Percentiles rank a stretch among this genome's conserved stretches.
Evolutionary conservation across 2,888 invertebrate species (phyloP).

Genomic region (Clunio marinus): DNA sequence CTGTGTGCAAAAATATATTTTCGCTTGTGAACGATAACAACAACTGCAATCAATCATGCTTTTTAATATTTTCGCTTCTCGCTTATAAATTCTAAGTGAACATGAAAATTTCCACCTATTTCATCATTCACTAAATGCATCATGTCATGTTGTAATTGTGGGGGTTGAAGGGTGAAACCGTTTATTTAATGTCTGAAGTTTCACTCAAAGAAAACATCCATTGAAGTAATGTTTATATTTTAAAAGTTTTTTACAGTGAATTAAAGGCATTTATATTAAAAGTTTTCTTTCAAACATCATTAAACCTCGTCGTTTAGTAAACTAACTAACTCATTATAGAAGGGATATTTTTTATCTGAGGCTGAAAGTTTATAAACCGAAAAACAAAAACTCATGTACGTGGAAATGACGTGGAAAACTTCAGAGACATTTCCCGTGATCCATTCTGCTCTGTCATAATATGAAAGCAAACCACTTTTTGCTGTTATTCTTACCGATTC

Average conservation of each 20-base stretch:
- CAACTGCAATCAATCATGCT: conserved; percentile 26
- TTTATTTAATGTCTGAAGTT: neutral
- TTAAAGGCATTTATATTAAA: too few species aligned
- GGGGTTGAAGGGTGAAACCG: neutral
- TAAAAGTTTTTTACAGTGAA: neutral
- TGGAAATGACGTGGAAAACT: neutral
- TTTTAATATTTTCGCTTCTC: neutral
- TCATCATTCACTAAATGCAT: neutral
- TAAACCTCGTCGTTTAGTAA: too few species aligned
- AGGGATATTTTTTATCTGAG: too few species aligned
- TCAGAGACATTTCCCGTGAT: neutral
- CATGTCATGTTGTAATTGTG: neutral
- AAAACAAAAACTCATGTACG: too few species aligned
- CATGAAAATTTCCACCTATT: neutral
- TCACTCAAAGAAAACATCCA: neutral
- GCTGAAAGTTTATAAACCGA: too few species aligned
- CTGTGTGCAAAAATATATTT: neutral
- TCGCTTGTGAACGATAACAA: neutral
- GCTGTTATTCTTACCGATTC: neutral
- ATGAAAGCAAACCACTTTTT: conserved; percentile 2
- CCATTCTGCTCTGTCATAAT: neutral
- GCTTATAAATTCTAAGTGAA: neutral
- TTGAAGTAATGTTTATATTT: neutral
- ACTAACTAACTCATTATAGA: too few species aligned
- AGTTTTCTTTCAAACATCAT: too few species aligned